phyloP scores from a whole-genome alignment of 2,888 invertebrate genomes.

The Apamea crenata region DNA sequence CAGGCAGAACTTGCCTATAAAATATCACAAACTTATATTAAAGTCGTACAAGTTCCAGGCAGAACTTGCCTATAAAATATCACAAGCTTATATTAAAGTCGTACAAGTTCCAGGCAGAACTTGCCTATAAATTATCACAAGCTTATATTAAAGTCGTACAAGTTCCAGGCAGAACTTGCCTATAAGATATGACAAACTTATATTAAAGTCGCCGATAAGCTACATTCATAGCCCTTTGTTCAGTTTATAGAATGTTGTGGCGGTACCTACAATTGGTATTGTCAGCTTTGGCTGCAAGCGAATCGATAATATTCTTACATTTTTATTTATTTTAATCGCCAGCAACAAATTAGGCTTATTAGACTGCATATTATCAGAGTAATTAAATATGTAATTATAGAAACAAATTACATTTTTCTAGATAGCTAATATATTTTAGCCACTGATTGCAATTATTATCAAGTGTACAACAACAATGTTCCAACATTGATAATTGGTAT shows the following conservation, averaged over 20 bases:
- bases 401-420: slow-evolving; percentile 10
- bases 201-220: no score
- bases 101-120: background rate
- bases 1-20: no score
- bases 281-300: background rate
- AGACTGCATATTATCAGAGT: background rate
- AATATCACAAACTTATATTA: no score
- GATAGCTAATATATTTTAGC: background rate
- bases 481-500: background rate
- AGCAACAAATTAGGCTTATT: background rate
- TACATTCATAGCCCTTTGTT: background rate
- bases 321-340: background rate
- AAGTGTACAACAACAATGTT: background rate
- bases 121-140: no score
- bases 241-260: background rate
- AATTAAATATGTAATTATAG: slow-evolving; percentile 15
- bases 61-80: no score
- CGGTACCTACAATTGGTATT: background rate
- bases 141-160: no score
- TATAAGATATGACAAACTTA: no score
- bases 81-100: background rate
- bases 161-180: no score
- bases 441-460: slow-evolving; percentile 14
- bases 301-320: background rate
- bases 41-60: no score